phyloP scores from a whole-genome alignment of 2,113 vertebrate genomes.

The Amazona guildingii region DNA sequence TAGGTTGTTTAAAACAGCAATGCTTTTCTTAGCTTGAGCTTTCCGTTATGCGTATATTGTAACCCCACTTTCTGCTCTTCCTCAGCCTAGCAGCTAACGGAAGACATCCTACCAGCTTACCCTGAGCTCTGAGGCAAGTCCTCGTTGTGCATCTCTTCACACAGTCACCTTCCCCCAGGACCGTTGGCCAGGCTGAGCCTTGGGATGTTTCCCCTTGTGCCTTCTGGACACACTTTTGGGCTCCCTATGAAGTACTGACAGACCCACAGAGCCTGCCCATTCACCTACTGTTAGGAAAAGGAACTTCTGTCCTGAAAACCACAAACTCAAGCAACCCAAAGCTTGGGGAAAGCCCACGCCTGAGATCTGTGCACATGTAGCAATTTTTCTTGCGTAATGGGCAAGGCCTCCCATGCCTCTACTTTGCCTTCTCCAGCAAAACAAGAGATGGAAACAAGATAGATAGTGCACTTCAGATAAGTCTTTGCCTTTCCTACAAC shows the following conservation, averaged over 20 bases:
- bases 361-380: neutral
- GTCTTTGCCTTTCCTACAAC: neutral
- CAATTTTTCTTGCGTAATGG: neutral
- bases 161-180: constrained; percentile 38
- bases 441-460: neutral
- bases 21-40: neutral
- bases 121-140: neutral
- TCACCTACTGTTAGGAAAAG: constrained; percentile 10
- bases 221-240: constrained; percentile 77
- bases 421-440: neutral
- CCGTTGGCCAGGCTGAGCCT: constrained; percentile 74
- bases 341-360: neutral
- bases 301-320: neutral
- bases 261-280: constrained; percentile 73
- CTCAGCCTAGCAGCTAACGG: neutral
- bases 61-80: neutral
- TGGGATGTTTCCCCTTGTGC: constrained; percentile 73
- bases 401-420: neutral
- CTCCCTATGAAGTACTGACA: constrained; percentile 71
- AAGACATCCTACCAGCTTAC: neutral
- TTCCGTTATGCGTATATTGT: accelerated
- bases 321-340: neutral
- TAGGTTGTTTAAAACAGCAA: neutral
- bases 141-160: neutral
- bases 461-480: neutral